These are phyloP conservation scores for Platalea minor DNA, from an alignment of 2,797 vertebrate genomes.

Conservation along the genomic window DNA sequence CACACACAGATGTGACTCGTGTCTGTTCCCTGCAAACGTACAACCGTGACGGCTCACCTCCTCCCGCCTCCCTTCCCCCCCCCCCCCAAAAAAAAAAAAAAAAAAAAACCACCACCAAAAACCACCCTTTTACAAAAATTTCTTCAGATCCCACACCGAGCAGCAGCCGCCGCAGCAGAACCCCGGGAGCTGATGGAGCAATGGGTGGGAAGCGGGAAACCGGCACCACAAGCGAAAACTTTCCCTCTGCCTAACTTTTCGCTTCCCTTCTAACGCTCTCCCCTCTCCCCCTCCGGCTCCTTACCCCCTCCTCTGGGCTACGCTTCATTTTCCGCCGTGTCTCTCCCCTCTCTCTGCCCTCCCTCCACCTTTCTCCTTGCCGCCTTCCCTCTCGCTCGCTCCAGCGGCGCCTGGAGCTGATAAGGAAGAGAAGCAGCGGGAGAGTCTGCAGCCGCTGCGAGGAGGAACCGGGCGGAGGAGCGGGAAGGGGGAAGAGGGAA, in stretches of 20 bases:
- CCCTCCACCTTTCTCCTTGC: not conserved
- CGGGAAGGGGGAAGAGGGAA: not conserved
- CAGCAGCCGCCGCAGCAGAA: not conserved
- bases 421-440: slow-evolving; percentile 7
- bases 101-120: not conserved
- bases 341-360: not conserved
- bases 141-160: not conserved
- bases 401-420: slow-evolving; percentile 45
- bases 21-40: slow-evolving; percentile 37
- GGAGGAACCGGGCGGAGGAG: not conserved
- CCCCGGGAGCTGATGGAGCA: slow-evolving; percentile 40
- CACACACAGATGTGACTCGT: slow-evolving; percentile 59
- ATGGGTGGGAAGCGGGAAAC: slow-evolving; percentile 53
- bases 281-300: not conserved
- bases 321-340: not conserved
- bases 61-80: not conserved
- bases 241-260: slow-evolving; percentile 50
- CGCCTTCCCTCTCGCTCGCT: not conserved
- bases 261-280: not conserved
- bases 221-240: slow-evolving; percentile 25
- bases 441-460: not conserved
- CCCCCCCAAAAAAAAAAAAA: too few species aligned
- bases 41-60: slow-evolving; percentile 20
- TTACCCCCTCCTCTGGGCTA: not conserved
- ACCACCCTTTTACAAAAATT: not conserved